These are phyloP conservation scores for Tylochromis polylepis DNA, from an alignment of 2,113 vertebrate species.

Conservation along the genomic window DNA sequence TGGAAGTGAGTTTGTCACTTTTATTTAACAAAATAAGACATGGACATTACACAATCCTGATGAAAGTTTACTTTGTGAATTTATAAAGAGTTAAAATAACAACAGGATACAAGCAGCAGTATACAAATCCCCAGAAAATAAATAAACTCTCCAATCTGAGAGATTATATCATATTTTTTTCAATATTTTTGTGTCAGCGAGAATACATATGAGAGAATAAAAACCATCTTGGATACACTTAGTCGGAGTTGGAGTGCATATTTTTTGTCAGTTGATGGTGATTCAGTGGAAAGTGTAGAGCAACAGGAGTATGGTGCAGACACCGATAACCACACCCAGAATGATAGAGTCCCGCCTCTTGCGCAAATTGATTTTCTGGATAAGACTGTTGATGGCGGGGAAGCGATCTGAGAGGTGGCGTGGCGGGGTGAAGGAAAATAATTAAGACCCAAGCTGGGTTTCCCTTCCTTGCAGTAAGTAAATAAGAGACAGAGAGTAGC, in stretches of 20 bases:
- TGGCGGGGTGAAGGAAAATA: slow-evolving; percentile 53
- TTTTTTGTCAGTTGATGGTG: neutral
- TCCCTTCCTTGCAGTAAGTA: neutral
- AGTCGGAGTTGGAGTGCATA: neutral
- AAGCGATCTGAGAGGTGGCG: slow-evolving; percentile 82
- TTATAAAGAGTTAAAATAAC: neutral
- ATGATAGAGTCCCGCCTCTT: slow-evolving; percentile 94
- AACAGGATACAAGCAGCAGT: neutral
- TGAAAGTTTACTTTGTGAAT: neutral
- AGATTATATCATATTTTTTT: neutral
- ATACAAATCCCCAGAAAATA: slow-evolving; percentile 21
- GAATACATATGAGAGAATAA: neutral
- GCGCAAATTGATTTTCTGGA: slow-evolving; percentile 93
- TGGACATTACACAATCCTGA: neutral
- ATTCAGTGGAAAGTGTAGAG: slow-evolving; percentile 91
- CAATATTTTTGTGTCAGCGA: neutral
- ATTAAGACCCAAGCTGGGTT: slow-evolving; percentile 13
- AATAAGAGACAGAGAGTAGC: neutral
- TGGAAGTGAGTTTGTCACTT: slow-evolving; percentile 18
- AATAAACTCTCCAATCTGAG: slow-evolving; percentile 1
- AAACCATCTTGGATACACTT: slow-evolving; percentile 5
- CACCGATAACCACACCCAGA: slow-evolving; percentile 81
- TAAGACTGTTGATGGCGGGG: slow-evolving; percentile 90
- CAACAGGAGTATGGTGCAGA: slow-evolving; percentile 91
- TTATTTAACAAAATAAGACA: slow-evolving; percentile 36